Base-by-base conservation (phyloP, 1,140 invertebrate genomes). In the Drosophila ercepeae region DNA sequence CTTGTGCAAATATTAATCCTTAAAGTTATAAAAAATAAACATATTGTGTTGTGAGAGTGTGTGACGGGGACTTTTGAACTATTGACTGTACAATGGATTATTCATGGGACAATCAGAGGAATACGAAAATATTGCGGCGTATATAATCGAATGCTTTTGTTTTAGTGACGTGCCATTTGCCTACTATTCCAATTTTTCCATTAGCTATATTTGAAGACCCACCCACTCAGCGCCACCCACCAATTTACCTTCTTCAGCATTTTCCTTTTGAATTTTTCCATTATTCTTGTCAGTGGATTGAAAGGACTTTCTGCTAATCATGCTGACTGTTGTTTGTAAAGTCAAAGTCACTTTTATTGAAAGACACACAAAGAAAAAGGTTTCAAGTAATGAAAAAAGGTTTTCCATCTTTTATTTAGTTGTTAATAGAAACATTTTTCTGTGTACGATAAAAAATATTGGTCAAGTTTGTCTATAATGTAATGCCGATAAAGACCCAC, bases 391-490 rank as follows among this genome's bases (percentile, higher is more conserved):
- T 13, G 1, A 5, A 16, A 5, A 16, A 39, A 14, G 3, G 36
- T 16, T 8, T 39, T 39, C 36, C 14, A 13, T 14, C 2, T 39
- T 16, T 5, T 13, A 39, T 39, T 36, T 2, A 13, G 13, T n/a
- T n/a, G n/a, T n/a, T n/a, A n/a, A n/a, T n/a, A n/a, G n/a, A n/a
- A 32, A 32, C 29, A 9, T 44, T 34, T 75, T 19, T 41, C 18
- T 16, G 45, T 48, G 60, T 27, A 58, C 14, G 59, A 54, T 59
- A 67, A 64, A 67, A 32, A 55, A 79, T 81, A 71, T 79, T 75
- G 77, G 78, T 82, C 78, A 81, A 81, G 78, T 81, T 82, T 67
- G 64, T 36, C 23, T 52, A 52, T 51, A 60, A 52, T 42, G 49
- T 2, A 46, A 53, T 57, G 58, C 18, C 48, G 77, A 79, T 79